phyloP scores from a whole-genome alignment of 2,888 invertebrate species.

The Strigamia transsilvanica region DNA sequence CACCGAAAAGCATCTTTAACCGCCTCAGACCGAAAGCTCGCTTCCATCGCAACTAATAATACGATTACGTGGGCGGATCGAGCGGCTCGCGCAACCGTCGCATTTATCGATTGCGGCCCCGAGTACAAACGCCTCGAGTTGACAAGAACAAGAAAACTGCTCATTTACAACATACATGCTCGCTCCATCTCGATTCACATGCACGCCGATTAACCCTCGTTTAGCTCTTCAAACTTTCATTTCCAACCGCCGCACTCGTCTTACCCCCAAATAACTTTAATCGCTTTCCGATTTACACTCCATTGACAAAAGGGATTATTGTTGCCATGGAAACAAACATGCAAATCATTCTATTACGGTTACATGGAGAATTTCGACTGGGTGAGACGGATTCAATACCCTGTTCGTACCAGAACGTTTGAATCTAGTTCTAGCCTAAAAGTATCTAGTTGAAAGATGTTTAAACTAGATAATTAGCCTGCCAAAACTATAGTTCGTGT shows the following conservation, averaged over 20 bases:
- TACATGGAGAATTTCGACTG: no score
- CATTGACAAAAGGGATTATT: conserved; percentile 22
- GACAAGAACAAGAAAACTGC: conserved; percentile 3
- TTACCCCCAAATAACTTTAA: background rate
- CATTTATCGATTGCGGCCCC: conserved; percentile 13
- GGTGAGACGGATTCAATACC: no score
- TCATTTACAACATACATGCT: conserved; percentile 6
- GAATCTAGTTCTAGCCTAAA: no score
- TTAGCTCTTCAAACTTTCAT: background rate
- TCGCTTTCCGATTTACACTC: conserved; percentile 9
- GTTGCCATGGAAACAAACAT: background rate
- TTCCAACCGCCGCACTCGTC: no score
- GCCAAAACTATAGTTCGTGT: no score
- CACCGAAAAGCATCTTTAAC: background rate
- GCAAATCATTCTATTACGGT: background rate
- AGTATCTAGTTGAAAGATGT: no score
- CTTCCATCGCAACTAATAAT: background rate
- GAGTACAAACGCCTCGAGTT: background rate
- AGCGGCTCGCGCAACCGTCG: background rate
- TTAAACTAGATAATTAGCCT: no score
- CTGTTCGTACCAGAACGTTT: no score
- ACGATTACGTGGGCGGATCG: conserved; percentile 16
- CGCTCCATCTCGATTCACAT: background rate
- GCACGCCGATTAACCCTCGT: background rate
- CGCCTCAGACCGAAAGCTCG: no score